Conservation (phyloP, 2,113 vertebrate species). For the Chaenocephalus aceratus region DNA sequence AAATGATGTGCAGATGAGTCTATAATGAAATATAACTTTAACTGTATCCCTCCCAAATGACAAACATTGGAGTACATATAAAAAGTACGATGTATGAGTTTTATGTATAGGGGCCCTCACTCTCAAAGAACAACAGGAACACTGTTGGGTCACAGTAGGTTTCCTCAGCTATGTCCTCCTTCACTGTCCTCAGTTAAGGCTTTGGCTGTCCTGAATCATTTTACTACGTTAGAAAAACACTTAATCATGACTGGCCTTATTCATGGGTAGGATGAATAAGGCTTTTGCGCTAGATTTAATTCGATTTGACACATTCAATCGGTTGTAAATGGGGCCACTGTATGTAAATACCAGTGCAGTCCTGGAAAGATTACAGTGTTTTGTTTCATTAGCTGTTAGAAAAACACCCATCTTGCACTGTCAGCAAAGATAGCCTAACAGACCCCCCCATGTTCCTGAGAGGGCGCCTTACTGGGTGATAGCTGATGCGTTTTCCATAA, state of each 20-base stretch:
- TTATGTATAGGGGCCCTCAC: neutral
- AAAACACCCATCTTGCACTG: constrained; percentile 34
- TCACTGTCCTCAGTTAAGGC: neutral
- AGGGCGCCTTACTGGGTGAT: constrained; percentile 21
- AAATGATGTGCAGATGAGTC: neutral
- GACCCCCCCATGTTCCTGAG: constrained; percentile 19
- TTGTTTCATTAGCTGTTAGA: constrained; percentile 19
- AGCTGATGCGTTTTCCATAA: constrained; percentile 22
- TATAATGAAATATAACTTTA: neutral
- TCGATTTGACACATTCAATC: constrained; percentile 8
- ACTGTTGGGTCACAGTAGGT: neutral
- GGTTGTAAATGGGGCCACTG: constrained; percentile 27
- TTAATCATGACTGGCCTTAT: constrained; percentile 15
- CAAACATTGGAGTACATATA: neutral
- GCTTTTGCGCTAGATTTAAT: constrained; percentile 16
- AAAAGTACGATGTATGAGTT: neutral
- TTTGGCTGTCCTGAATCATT: constrained; percentile 20
- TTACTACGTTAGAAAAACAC: neutral
- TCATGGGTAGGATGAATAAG: constrained; percentile 21
- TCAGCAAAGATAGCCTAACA: constrained; percentile 61
- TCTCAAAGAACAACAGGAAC: neutral
- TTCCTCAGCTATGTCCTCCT: constrained; percentile 9
- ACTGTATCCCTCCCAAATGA: too few species aligned
- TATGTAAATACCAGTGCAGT: constrained; percentile 10
- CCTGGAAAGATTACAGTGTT: neutral